Percentiles rank a stretch among this genome's conserved stretches.
These are phyloP conservation scores for Leptinotarsa undecemlineata DNA, from an alignment of 1,140 invertebrate genomes.

Conservation along the genomic window DNA sequence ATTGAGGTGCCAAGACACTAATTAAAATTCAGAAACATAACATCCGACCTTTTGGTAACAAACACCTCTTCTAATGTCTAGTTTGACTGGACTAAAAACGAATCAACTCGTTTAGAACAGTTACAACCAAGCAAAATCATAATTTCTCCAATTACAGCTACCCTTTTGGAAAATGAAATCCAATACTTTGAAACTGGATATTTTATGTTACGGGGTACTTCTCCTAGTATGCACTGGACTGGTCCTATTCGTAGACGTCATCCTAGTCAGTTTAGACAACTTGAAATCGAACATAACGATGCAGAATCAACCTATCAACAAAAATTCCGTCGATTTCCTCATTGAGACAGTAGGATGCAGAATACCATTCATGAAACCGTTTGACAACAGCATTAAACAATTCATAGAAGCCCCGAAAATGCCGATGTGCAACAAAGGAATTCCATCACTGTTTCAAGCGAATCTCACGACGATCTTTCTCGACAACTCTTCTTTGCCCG, in stretches of 20 bases:
- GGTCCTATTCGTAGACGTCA: constrained; percentile 36
- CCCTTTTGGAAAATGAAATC: too few species aligned
- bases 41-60: too few species aligned
- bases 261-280: constrained; percentile 23
- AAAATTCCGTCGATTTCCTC: constrained; percentile 54
- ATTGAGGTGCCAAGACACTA: too few species aligned
- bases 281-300: neutral
- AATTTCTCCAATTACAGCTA: too few species aligned
- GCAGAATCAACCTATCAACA: neutral
- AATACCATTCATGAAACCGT: constrained; percentile 76
- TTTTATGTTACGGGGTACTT: constrained; percentile 12
- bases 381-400: constrained; percentile 62
- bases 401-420: constrained; percentile 55
- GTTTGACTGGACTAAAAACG: too few species aligned
- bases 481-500: constrained; percentile 45
- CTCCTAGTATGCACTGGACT: constrained; percentile 28
- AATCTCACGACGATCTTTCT: constrained; percentile 66
- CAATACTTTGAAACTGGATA: too few species aligned
- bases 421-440: constrained; percentile 56
- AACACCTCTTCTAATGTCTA: too few species aligned
- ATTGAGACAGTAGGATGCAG: constrained; percentile 76
- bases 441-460: constrained; percentile 62
- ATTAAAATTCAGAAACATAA: too few species aligned
- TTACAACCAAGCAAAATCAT: too few species aligned
- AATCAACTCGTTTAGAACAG: too few species aligned